phyloP scores from a whole-genome alignment of 2,113 vertebrate species.

The Aleadryas rufinucha region DNA sequence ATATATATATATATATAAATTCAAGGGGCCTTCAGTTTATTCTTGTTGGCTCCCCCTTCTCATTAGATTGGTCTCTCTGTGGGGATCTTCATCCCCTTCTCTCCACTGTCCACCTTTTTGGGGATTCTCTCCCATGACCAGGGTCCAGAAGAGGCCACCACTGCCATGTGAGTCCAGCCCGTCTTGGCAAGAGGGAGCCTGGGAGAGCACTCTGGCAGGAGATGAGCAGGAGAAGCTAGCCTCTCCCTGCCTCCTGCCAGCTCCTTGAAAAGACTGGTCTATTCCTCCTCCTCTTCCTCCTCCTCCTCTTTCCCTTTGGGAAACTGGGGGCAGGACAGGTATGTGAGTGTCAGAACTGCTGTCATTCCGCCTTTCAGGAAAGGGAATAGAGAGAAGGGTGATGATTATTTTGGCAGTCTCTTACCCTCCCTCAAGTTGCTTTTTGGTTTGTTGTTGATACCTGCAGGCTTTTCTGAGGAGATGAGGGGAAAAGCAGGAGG shows the following conservation, averaged over 20 bases:
- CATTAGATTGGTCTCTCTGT: slow-evolving; percentile 68
- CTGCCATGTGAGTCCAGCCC: slow-evolving; percentile 72
- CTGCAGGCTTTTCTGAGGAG: slow-evolving; percentile 40
- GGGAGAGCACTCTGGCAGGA: slow-evolving; percentile 21
- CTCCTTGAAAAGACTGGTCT: slow-evolving; percentile 43
- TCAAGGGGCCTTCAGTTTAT: slow-evolving; percentile 65
- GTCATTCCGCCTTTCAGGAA: neutral
- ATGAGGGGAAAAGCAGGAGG: neutral
- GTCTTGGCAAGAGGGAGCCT: slow-evolving; percentile 63
- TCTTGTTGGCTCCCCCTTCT: slow-evolving; percentile 57
- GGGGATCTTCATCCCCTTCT: slow-evolving; percentile 52
- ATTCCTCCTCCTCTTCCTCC: neutral
- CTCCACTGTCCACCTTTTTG: slow-evolving; percentile 56
- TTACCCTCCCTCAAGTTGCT: slow-evolving; percentile 46
- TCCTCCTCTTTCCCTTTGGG: slow-evolving; percentile 26
- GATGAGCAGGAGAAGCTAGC: slow-evolving; percentile 39
- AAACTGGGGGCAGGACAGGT: slow-evolving; percentile 1
- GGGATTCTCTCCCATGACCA: slow-evolving; percentile 52
- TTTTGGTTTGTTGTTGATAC: slow-evolving; percentile 62
- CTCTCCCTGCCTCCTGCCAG: slow-evolving; percentile 37
- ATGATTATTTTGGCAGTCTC: slow-evolving; percentile 64
- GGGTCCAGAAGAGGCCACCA: slow-evolving; percentile 67
- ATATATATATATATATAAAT: slow-evolving; percentile 74
- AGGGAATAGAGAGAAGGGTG: slow-evolving; percentile 27
- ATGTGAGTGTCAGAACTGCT: neutral